Conservation (phyloP, 64 coral and sea anemone species). For the Stichodactyla mertensii region DNA sequence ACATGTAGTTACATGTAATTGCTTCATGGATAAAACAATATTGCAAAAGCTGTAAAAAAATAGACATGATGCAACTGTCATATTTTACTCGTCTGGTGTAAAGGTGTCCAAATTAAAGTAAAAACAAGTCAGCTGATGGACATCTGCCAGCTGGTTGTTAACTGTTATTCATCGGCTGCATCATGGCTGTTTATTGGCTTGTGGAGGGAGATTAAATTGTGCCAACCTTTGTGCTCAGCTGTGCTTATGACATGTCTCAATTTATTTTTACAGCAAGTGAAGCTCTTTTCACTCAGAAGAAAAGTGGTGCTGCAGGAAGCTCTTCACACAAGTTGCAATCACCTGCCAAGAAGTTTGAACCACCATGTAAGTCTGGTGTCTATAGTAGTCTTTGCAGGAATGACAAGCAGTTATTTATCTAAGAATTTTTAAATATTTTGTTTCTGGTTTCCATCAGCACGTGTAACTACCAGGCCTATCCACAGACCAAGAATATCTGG, state of each 20-base stretch:
- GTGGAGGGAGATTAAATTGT: too few relatives aligned
- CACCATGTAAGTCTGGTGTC: conserved; percentile 51
- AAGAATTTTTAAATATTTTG: not conserved
- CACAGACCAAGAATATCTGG: conserved; percentile 19
- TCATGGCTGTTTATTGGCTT: too few relatives aligned
- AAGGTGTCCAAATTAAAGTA: too few relatives aligned
- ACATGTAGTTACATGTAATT: not conserved
- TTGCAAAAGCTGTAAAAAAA: too few relatives aligned
- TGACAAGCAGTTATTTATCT: not conserved
- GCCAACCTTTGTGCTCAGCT: too few relatives aligned
- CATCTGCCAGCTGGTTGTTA: too few relatives aligned
- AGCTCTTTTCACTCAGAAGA: conserved; percentile 74
- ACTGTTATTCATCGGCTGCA: too few relatives aligned
- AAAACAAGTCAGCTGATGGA: too few relatives aligned
- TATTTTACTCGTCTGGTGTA: too few relatives aligned
- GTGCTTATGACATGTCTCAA: not conserved
- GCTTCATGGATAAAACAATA: too few relatives aligned
- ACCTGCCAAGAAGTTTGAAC: conserved; percentile 76
- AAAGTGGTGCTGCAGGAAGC: conserved; percentile 35
- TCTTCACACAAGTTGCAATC: conserved; percentile 67
- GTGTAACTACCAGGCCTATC: conserved; percentile 56
- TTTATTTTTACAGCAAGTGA: conserved; percentile 62
- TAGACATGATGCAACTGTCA: too few relatives aligned
- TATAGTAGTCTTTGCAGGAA: not conserved
- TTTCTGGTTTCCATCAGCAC: not conserved